Evolutionary conservation across 2,888 invertebrate species (phyloP), one percentile per base, ranked within the genome.

Genomic region (Cybosia mesomella): DNA sequence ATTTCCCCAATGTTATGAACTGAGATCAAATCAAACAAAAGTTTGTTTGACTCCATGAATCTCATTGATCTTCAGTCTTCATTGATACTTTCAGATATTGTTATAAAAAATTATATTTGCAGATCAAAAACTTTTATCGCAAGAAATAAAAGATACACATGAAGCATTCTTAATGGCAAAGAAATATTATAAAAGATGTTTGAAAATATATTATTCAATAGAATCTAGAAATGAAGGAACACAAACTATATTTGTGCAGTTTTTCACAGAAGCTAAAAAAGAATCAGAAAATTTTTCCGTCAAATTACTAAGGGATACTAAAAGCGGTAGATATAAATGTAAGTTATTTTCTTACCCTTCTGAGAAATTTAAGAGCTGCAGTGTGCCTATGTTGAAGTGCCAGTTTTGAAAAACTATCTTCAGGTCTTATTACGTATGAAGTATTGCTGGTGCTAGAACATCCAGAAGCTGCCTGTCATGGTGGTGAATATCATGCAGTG

Each of bases 131-230:
- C 73, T 91, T 10, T 82, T 95, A 67, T 83, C 89, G 2, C 89
- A 91, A 81, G 93, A 94, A 87, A 88, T 95, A 9, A 95, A 93
- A 81, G 92, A 94, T 70, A 94, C 90, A 9, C 92, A 95, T 86
- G 94, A 94, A 85, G 93, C 95, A 72, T 94, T 92, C 80, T 83
- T 95, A 60, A 91, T 91, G 91, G 93, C 94, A 2, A 94, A 92
- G 75, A 94, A 94, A 72, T 91, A 85, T 82, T 95, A 92, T 64
- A 95, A 94, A 71, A 94, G 91, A 70, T 89, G 84, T 75, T 82
- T 95, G 21, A 94, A 92, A 74, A 87, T 94, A 61, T 95, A 95
- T 73, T 92, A 87, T 68, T 89, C 90, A 2, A 88, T 93, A 75
- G 93, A 95, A 81, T 82, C 88, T 0, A 90, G 77, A 73, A 86